Evolutionary conservation across 2,888 invertebrate species (phyloP).

Genomic region (Nipponacmea schrenckii): DNA sequence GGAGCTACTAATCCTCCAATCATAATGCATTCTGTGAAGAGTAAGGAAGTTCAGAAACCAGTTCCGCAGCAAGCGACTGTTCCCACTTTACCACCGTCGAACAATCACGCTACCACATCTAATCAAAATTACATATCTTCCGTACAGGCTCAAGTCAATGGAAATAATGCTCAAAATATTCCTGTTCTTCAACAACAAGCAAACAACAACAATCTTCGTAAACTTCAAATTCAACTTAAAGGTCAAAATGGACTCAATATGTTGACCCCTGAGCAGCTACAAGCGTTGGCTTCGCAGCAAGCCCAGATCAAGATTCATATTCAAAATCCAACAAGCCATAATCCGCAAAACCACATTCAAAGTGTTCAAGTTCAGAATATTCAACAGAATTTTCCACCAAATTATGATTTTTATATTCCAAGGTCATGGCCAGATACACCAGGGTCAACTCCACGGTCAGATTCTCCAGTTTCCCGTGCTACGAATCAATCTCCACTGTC

Average conservation of each 20-base stretch:
- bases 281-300: slow-evolving; percentile 39
- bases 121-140: slow-evolving; percentile 64
- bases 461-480: slow-evolving; percentile 62
- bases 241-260: slow-evolving; percentile 30
- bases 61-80: slow-evolving; percentile 94
- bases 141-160: slow-evolving; percentile 58
- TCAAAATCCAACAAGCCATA: slow-evolving; percentile 25
- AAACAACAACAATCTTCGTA: slow-evolving; percentile 19
- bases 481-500: slow-evolving; percentile 67
- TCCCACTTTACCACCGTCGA: slow-evolving; percentile 72
- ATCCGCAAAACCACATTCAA: slow-evolving; percentile 27
- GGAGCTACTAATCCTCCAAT: slow-evolving; percentile 90
- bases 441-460: slow-evolving; percentile 58
- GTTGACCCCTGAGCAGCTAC: slow-evolving; percentile 70
- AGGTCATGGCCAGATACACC: slow-evolving; percentile 46
- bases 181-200: slow-evolving; percentile 16
- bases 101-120: slow-evolving; percentile 30
- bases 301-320: slow-evolving; percentile 35
- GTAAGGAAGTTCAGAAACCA: slow-evolving; percentile 93
- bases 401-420: slow-evolving; percentile 25
- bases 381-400: slow-evolving; percentile 16
- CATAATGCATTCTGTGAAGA: slow-evolving; percentile 96
- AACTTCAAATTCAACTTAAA: neutral
- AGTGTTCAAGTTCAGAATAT: slow-evolving; percentile 31
- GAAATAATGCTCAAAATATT: slow-evolving; percentile 40